Evolutionary conservation across 2,888 invertebrate genomes (phyloP).

Genomic region (Thalpophila matura): DNA sequence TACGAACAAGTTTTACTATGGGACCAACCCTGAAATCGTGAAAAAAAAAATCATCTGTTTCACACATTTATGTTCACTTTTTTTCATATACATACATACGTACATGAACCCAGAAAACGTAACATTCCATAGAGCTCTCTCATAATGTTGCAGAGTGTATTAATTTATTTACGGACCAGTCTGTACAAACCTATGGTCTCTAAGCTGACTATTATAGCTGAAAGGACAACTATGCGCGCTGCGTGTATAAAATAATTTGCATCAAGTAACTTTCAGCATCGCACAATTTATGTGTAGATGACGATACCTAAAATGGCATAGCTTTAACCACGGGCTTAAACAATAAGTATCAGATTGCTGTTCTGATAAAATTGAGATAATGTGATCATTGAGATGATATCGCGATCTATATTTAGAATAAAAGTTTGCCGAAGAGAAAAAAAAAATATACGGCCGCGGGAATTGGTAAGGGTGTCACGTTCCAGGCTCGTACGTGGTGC

Average conservation of each 20-base stretch:
- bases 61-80: background rate
- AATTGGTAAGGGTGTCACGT: constrained; percentile 78
- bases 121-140: background rate
- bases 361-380: constrained; percentile 58
- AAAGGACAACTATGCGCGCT: constrained; percentile 1
- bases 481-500: constrained; percentile 71
- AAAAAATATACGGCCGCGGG: constrained; percentile 73
- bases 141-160: constrained; percentile 2
- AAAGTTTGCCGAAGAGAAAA: constrained; percentile 71
- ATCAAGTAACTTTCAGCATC: constrained; percentile 7
- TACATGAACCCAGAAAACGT: too few species aligned
- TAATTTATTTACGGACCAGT: constrained; percentile 9
- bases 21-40: too few species aligned
- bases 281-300: constrained; percentile 24
- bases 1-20: too few species aligned
- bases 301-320: constrained; percentile 6
- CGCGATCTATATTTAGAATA: constrained; percentile 73
- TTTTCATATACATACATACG: too few species aligned
- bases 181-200: constrained; percentile 1
- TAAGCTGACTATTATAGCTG: constrained; percentile 22
- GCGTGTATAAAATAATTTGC: constrained; percentile 24
- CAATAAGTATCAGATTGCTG: constrained; percentile 25
- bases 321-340: too few species aligned
- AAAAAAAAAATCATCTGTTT: too few species aligned
- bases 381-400: constrained; percentile 62